Base-by-base conservation (phyloP, 2,797 vertebrate species). In the Nothura maculosa region DNA sequence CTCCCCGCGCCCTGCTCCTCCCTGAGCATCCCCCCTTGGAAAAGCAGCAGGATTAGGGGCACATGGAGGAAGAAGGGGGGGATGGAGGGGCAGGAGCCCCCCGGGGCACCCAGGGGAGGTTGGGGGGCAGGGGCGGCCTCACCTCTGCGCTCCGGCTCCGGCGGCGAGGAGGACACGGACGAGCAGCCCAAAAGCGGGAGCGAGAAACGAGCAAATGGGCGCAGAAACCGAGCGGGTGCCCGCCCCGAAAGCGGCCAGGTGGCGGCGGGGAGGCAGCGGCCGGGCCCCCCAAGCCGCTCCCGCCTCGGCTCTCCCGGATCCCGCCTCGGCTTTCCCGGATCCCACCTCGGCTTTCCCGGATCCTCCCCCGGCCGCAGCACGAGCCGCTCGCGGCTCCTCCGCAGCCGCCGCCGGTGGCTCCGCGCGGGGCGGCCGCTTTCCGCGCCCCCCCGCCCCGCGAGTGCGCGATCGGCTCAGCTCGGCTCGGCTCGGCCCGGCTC, bases 401-500 rank as follows among this genome's bases (percentile, higher is more conserved):
- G 60, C 60, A 3, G 3, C n/a, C 58, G 25, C 34, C 69, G 24
- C 66, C 17, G 6, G 15, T 1, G 50, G 28, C 84, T 57, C 20
- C 62, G n/a, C 45, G 19, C 24, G 48, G 38, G 21, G 48, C 21
- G 19, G 64, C 47, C 32, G 4, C n/a, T 48, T 7, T 6, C 24
- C 22, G 40, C 19, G 50, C n/a, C 75, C 75, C 75, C 1, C 60
- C 60, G 42, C 60, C 52, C 89, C 36, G 81, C 47, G 66, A 84
- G 85, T 93, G 89, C 94, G 94, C 91, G 12, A 13, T 25, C 32
- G 47, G 32, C 79, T 60, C 45, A 75, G 80, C 42, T 81, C 22
- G 17, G 89, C 24, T 25, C 21, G 21, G 47, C 21, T 21, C 47
- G 47, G 47, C 47, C 43, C 43, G 16, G 43, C 16, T 19, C 17